Evolutionary conservation across 1,140 invertebrate species (phyloP), one percentile per base, ranked within the genome.

Genomic region (Zaprionus inermis): DNA sequence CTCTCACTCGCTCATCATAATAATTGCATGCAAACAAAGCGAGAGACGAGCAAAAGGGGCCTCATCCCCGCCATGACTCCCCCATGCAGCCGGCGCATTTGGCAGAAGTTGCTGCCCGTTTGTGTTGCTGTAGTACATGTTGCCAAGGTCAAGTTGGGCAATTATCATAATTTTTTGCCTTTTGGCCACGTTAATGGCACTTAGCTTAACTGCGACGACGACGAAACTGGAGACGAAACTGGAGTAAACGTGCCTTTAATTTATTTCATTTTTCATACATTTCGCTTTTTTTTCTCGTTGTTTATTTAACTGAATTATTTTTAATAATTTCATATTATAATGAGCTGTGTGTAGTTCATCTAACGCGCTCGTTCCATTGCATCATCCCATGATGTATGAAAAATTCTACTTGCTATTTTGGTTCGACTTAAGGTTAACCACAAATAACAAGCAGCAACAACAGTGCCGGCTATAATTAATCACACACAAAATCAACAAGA

Each of bases 401-500:
- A 79, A 86, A 86, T 86, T 86, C 83, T 86, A 88, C 83, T 86
- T 86, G 83, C 83, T 86, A 86, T 86, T 86, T 86, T 83, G 67
- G 78, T 63, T 59, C 55, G 61, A 67, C 73, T 80, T 86, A 86
- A 86, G 83, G 83, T 86, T 86, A 86, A 86, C 83, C 82, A 83
- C 72, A 81, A 82, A 86, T 69, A 67, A 81, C 46, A 69, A 65
- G 59, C 68, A 72, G 66, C 24, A 57, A 68, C 52, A 70, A 52
- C 34, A 75, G 30, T 14, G 55, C 28, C 34, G 52, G 41, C 82
- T 58, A 82, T 86, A 86, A 86, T 86, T 88, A 86, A 86, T 86
- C 82, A 86, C 79, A 79, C 57, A 81, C 78, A 65, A 78, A 85
- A 75, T 78, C 76, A 78, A 78, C 60, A 74, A 74, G 64, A 74